Percentiles rank a stretch among this genome's conserved stretches.
Conservation (phyloP, 1,140 invertebrate genomes). For the Bombus sylvicola region DNA sequence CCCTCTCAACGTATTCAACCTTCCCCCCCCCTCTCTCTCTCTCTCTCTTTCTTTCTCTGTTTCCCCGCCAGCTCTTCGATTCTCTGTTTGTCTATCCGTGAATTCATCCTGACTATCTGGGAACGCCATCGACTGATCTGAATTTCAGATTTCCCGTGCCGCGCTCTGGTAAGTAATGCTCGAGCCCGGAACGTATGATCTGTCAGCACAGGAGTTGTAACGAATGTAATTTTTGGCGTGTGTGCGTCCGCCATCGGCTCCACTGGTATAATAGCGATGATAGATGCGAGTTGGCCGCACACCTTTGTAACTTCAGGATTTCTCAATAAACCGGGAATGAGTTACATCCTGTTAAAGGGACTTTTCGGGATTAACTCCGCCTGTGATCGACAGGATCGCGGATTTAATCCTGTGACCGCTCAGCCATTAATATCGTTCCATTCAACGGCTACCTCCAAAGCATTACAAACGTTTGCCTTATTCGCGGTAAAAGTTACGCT, state of each 20-base stretch:
- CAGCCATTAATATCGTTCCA: background rate
- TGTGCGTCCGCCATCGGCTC: background rate
- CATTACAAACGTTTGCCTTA: background rate
- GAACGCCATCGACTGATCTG: constrained; percentile 48
- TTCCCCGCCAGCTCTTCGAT: constrained; percentile 17
- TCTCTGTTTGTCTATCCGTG: constrained; percentile 50
- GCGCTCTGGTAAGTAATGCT: constrained; percentile 29
- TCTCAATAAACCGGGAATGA: constrained; percentile 40
- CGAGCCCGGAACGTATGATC: constrained; percentile 34
- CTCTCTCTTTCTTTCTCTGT: background rate
- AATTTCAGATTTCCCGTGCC: constrained; percentile 49
- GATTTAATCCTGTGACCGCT: constrained; percentile 17
- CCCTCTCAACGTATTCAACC: background rate
- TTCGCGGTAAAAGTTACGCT: background rate
- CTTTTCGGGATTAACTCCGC: constrained; percentile 34
- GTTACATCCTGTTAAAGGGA: constrained; percentile 31
- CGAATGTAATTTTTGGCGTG: constrained; percentile 44
- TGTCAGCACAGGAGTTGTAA: constrained; percentile 13
- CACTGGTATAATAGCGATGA: constrained; percentile 28
- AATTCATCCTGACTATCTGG: constrained; percentile 53
- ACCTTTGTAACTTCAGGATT: background rate
- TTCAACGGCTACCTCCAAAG: background rate
- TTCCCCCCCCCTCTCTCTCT: background rate
- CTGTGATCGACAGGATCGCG: constrained; percentile 10
- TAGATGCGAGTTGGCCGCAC: constrained; percentile 1